Percentiles rank a stretch among this genome's conserved stretches.
These are phyloP conservation scores for Yponomeuta evonymella DNA, from an alignment of 2,888 invertebrate species.

Conservation along the genomic window DNA sequence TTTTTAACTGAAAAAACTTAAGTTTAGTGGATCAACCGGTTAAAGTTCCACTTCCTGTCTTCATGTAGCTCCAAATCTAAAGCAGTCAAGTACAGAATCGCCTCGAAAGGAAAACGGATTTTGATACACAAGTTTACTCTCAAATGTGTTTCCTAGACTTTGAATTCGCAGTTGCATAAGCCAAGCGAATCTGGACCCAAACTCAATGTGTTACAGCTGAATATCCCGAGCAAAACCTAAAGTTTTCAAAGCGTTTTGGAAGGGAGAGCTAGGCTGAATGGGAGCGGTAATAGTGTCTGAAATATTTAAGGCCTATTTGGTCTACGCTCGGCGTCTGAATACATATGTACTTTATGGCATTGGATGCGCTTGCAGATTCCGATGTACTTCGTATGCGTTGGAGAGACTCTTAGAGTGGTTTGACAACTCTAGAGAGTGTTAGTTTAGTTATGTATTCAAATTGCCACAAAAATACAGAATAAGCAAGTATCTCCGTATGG, in stretches of 20 bases:
- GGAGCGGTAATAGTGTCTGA: neutral
- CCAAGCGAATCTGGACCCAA: neutral
- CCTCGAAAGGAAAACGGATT: neutral
- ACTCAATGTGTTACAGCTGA: neutral
- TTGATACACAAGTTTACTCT: neutral
- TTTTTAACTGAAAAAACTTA: too few species aligned
- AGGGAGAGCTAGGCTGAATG: neutral
- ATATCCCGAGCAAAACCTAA: neutral
- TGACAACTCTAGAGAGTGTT: too few species aligned
- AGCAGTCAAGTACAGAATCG: neutral
- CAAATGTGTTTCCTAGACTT: neutral
- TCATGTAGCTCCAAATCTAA: neutral
- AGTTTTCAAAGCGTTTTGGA: neutral
- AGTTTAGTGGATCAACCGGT: too few species aligned
- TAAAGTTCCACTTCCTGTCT: neutral
- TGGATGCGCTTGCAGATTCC: neutral
- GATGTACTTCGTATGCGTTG: neutral
- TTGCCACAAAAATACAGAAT: too few species aligned
- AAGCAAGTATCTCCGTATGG: too few species aligned
- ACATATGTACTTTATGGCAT: neutral
- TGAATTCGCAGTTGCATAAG: neutral
- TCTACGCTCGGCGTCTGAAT: neutral
- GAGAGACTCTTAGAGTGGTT: too few species aligned
- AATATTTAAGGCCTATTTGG: neutral
- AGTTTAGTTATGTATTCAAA: too few species aligned